phyloP scores from a whole-genome alignment of 2,113 vertebrate species.

The Notarius lentiginosus region DNA sequence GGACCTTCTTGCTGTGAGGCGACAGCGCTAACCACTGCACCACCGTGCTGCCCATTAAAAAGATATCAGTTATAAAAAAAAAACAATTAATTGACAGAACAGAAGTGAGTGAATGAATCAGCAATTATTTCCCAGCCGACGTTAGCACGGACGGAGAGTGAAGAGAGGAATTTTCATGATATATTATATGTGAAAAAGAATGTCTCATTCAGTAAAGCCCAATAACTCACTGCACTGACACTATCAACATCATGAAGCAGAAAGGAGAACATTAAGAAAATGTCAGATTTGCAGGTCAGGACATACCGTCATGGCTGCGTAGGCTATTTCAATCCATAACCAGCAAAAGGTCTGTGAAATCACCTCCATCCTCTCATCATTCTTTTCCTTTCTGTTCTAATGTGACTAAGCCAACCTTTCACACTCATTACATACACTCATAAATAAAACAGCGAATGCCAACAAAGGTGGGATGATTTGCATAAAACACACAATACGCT shows the following conservation, averaged over 20 bases:
- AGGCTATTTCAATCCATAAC: not conserved
- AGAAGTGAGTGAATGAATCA: not conserved
- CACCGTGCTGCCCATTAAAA: not conserved
- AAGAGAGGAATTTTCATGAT: not conserved
- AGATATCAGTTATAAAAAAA: not conserved
- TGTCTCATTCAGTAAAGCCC: not conserved
- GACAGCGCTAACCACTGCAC: too few species aligned
- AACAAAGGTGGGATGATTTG: not conserved
- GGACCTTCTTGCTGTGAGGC: too few species aligned
- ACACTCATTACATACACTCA: not conserved
- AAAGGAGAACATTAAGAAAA: not conserved
- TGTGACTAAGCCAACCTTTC: not conserved
- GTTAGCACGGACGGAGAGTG: not conserved
- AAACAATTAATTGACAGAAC: too few species aligned
- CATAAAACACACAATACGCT: not conserved
- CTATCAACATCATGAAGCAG: not conserved
- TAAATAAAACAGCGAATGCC: constrained; percentile 12
- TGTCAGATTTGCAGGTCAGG: not conserved
- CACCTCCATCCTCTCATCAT: not conserved
- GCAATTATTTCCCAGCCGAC: not conserved
- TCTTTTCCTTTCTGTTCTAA: not conserved
- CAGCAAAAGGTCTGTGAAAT: not conserved
- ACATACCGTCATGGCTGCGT: not conserved
- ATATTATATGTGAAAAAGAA: not conserved
- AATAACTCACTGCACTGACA: not conserved